Percentiles rank a stretch among this genome's conserved stretches.
Evolutionary conservation across 2,888 invertebrate genomes (phyloP).

Genomic region (Papilio elwesi): DNA sequence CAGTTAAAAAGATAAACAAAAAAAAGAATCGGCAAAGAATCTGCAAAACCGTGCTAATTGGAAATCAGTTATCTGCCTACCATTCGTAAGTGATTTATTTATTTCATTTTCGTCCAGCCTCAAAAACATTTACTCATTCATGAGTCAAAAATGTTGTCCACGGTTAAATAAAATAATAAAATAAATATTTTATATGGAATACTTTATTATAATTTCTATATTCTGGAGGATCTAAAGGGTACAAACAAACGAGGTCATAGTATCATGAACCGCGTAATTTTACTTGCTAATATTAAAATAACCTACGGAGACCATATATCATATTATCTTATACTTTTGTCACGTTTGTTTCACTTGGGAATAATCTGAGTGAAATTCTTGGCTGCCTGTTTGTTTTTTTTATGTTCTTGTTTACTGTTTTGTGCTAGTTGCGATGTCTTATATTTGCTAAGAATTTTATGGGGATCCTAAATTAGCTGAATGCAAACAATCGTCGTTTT

Average conservation of each 20-base stretch:
- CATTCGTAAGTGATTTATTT: too few species aligned
- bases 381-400: constrained; percentile 1
- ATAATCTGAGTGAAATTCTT: constrained; percentile 1
- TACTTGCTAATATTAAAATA: constrained; percentile 65
- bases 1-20: too few species aligned
- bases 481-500: neutral
- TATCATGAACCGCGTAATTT: constrained; percentile 62
- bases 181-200: neutral
- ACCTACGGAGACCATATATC: constrained; percentile 53
- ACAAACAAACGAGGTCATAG: constrained; percentile 56
- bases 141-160: too few species aligned
- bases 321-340: constrained; percentile 48
- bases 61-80: too few species aligned
- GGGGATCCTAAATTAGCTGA: neutral
- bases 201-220: constrained; percentile 8
- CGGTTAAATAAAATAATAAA: neutral
- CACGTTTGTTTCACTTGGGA: constrained; percentile 14
- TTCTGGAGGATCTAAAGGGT: constrained; percentile 35
- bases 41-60: too few species aligned
- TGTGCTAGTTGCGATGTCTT: neutral
- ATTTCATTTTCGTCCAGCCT: too few species aligned
- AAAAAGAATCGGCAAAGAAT: too few species aligned
- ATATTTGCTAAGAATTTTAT: constrained; percentile 1
- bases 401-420: constrained; percentile 14
- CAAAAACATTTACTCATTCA: too few species aligned